phyloP scores from a whole-genome alignment of 1,140 invertebrate species.

The Nilaparvata lugens region DNA sequence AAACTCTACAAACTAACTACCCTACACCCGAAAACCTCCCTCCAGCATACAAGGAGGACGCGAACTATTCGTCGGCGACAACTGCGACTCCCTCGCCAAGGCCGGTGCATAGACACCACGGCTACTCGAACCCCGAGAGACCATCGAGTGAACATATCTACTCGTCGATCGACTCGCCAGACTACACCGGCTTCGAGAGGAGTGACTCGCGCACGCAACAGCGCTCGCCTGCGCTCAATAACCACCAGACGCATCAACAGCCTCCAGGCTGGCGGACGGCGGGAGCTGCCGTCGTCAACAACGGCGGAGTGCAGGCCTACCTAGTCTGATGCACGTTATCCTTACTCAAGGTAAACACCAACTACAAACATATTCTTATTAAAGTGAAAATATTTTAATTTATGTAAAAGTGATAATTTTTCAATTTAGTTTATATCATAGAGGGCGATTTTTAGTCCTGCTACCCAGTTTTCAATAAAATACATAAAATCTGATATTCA shows the following conservation, averaged over 20 bases:
- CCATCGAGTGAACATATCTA: conserved; percentile 79
- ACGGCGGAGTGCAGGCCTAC: conserved; percentile 22
- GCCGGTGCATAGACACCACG: conserved; percentile 45
- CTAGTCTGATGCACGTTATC: conserved; percentile 22
- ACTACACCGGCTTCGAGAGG: conserved; percentile 47
- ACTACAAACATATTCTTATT: no score
- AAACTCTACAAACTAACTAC: conserved; percentile 35
- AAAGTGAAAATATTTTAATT: no score
- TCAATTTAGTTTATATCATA: no score
- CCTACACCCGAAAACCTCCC: conserved; percentile 35
- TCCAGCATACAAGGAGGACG: conserved; percentile 41
- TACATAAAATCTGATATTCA: no score
- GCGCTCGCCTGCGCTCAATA: background rate
- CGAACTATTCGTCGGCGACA: conserved; percentile 51
- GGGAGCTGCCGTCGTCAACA: conserved; percentile 20
- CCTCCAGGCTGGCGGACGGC: conserved; percentile 18
- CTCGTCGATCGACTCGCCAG: conserved; percentile 76
- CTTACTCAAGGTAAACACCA: background rate
- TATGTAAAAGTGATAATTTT: no score
- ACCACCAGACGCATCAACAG: conserved; percentile 1
- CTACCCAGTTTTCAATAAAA: no score
- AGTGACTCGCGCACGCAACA: conserved; percentile 16
- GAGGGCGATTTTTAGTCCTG: no score
- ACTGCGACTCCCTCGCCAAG: conserved; percentile 51
- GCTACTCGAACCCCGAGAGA: conserved; percentile 41